phyloP scores from a whole-genome alignment of 23 tunicate genomes.

The Trididemnum nubilum region DNA sequence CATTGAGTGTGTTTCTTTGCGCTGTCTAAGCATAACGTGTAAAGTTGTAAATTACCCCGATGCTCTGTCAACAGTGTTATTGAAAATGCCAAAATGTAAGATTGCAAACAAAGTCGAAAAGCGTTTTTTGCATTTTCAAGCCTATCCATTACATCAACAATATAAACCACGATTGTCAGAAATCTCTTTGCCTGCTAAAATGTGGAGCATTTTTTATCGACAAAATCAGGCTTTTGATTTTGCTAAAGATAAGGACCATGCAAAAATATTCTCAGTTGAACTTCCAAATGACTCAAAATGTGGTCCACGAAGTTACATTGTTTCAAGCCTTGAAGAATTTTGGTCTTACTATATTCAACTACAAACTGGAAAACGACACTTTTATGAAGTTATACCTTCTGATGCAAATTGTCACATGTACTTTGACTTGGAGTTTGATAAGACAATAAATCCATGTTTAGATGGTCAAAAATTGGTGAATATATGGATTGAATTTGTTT shows the following conservation, averaged over 20 bases:
- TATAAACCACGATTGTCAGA: slow-evolving; percentile 70
- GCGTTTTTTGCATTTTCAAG: slow-evolving; percentile 23
- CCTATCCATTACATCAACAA: slow-evolving; percentile 31
- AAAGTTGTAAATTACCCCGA: too few species aligned
- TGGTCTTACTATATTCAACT: slow-evolving; percentile 72
- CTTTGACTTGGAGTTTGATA: slow-evolving; percentile 83
- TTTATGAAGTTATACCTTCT: slow-evolving; percentile 78
- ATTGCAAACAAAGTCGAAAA: slow-evolving; percentile 48
- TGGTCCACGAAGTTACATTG: slow-evolving; percentile 67
- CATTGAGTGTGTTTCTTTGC: too few species aligned
- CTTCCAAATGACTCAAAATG: not conserved
- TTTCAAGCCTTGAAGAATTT: slow-evolving; percentile 71
- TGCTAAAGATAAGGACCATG: slow-evolving; percentile 19
- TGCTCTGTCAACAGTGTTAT: too few species aligned
- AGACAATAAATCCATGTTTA: slow-evolving; percentile 20
- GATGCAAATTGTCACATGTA: slow-evolving; percentile 71
- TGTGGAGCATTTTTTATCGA: slow-evolving; percentile 61
- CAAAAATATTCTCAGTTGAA: slow-evolving; percentile 72
- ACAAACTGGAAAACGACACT: slow-evolving; percentile 50
- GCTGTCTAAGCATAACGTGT: too few species aligned
- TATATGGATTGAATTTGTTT: slow-evolving; percentile 39
- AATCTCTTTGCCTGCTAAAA: slow-evolving; percentile 39
- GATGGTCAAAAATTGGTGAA: slow-evolving; percentile 50
- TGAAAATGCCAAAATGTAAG: too few species aligned
- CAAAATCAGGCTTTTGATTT: slow-evolving; percentile 62